Evolutionary conservation across 35 echinoderm and acorn worm species (phyloP), one percentile per base, ranked within the genome.

Genomic region (Anneissia japonica): DNA sequence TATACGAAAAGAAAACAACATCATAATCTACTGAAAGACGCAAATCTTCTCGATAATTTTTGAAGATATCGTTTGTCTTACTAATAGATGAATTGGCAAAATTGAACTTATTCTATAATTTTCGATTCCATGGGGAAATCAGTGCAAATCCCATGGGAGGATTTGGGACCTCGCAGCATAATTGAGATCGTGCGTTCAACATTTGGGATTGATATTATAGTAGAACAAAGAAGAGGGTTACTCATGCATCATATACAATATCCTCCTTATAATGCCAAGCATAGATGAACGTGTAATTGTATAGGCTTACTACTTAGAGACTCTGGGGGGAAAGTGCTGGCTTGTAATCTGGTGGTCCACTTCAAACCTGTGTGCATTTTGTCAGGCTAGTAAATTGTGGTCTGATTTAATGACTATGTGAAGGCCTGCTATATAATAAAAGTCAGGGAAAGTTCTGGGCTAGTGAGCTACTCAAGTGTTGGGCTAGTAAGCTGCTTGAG

Each of bases 61-160:
- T 64, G 10, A 64, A 64, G 51, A 64, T 64, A 64, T 64, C 51
- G 51, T 64, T 64, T 64, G 51, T 64, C 51, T 64, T 64, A 64
- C 51, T 64, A 64, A 64, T 64, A 64, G 51, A 64, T 64, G 51
- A 64, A 64, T 64, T 64, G 51, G 51, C 51, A 64, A 64, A 64
- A 64, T 64, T 64, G 5, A 64, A 64, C 6, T 64, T 64, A 64
- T 64, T 12, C 51, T 64, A 19, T 64, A 64, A 64, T 64, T 64
- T 64, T 64, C 26, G 51, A 19, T 64, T 64, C 51, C 51, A 64
- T 1, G 11, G 51, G 51, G 51, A 64, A 64, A 64, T 64, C 26
- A 64, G 21, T 1, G 21, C 1, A 6, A 2, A 26, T 64, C 51
- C 51, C 51, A 16, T 16, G 51, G 51, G 51, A 23, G 51, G 51